These are phyloP conservation scores for Zophobas morio DNA, from an alignment of 1,140 invertebrate genomes.

Conservation along the genomic window DNA sequence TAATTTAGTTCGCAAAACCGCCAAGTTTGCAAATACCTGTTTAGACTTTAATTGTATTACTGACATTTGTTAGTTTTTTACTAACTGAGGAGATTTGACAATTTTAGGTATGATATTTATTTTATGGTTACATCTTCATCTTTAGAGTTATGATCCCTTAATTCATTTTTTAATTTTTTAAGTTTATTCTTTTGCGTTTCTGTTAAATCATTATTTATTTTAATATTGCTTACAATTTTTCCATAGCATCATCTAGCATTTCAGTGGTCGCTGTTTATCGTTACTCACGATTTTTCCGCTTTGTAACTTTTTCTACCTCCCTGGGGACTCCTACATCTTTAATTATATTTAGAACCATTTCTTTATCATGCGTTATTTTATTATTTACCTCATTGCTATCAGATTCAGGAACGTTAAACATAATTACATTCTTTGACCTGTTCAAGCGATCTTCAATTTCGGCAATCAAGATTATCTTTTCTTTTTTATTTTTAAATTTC, in stretches of 20 bases:
- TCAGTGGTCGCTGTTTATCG: background rate
- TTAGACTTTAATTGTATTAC: slow-evolving; percentile 23
- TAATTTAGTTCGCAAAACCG: slow-evolving; percentile 35
- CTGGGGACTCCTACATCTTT: background rate
- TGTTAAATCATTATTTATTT: slow-evolving; percentile 12
- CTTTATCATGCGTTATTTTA: background rate
- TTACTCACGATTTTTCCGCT: slow-evolving; percentile 4
- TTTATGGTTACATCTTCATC: background rate
- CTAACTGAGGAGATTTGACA: background rate
- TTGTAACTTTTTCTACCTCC: slow-evolving; percentile 7
- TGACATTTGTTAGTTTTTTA: slow-evolving; percentile 7
- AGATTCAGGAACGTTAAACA: background rate
- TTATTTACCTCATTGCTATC: background rate
- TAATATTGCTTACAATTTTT: background rate
- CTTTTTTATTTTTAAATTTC: background rate
- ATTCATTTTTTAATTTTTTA: slow-evolving; percentile 27
- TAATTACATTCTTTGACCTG: background rate
- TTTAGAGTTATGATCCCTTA: slow-evolving; percentile 5
- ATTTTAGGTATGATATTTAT: background rate
- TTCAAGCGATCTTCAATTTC: background rate
- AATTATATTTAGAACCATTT: background rate
- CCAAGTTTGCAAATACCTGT: slow-evolving; percentile 11
- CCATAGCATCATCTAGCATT: background rate
- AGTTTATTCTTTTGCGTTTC: slow-evolving; percentile 11
- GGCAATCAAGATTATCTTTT: background rate